phyloP scores from a whole-genome alignment of 1,140 invertebrate genomes.

The Drosophila simulans region DNA sequence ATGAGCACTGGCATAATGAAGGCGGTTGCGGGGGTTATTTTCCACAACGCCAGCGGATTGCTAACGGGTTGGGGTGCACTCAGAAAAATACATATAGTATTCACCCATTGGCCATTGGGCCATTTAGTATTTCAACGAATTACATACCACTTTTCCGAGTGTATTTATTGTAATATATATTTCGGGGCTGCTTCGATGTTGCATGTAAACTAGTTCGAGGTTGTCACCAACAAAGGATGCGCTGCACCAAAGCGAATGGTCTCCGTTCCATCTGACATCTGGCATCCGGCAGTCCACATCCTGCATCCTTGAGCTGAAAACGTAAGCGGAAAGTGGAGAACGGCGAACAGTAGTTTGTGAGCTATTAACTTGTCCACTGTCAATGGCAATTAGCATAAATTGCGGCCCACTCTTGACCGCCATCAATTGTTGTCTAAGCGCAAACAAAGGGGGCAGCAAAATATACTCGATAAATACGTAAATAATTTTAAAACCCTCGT shows the following conservation, averaged over 20 bases:
- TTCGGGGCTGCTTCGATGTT: slow-evolving; percentile 19
- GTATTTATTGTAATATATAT: slow-evolving; percentile 27
- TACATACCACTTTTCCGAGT: slow-evolving; percentile 1
- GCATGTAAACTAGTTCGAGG: slow-evolving; percentile 48
- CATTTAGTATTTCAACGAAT: neutral
- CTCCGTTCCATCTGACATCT: slow-evolving; percentile 33
- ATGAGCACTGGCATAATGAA: slow-evolving; percentile 65
- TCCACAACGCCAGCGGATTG: slow-evolving; percentile 8
- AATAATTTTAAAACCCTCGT: slow-evolving; percentile 67
- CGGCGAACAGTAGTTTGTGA: slow-evolving; percentile 24
- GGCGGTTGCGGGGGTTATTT: slow-evolving; percentile 13
- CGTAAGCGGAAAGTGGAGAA: slow-evolving; percentile 33
- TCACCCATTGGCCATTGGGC: neutral
- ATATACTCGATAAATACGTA: slow-evolving; percentile 47
- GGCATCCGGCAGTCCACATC: slow-evolving; percentile 65
- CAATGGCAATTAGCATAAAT: slow-evolving; percentile 73
- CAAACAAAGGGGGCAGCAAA: slow-evolving; percentile 14
- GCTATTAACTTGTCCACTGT: slow-evolving; percentile 73
- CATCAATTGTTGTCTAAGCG: slow-evolving; percentile 18
- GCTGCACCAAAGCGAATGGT: slow-evolving; percentile 22
- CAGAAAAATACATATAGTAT: slow-evolving; percentile 1
- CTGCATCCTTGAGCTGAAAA: slow-evolving; percentile 76
- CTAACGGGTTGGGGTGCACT: slow-evolving; percentile 11
- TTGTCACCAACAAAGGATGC: slow-evolving; percentile 30
- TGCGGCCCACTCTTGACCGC: slow-evolving; percentile 17